phyloP scores from a whole-genome alignment of 2,113 vertebrate genomes.

The Forbesichthys papilliferus region DNA sequence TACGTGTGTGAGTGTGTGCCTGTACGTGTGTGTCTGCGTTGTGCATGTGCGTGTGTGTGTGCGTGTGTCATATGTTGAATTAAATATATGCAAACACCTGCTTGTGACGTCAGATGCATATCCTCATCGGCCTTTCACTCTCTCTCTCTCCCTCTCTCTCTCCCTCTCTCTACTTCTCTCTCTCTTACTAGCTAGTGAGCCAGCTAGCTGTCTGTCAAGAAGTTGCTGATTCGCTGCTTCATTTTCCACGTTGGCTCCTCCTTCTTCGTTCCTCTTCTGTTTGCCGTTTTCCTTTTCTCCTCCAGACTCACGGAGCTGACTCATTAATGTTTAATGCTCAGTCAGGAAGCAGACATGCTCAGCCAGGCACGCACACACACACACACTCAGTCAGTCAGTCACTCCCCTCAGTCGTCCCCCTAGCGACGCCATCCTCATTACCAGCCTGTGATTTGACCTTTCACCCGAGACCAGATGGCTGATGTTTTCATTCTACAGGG shows the following conservation, averaged over 20 bases:
- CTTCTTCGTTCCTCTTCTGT: neutral
- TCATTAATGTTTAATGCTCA: slow-evolving; percentile 77
- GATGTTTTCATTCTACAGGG: slow-evolving; percentile 68
- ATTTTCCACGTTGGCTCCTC: slow-evolving; percentile 11
- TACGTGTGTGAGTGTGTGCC: slow-evolving; percentile 9
- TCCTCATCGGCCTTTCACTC: neutral
- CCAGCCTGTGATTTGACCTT: slow-evolving; percentile 73
- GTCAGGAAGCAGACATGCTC: slow-evolving; percentile 70
- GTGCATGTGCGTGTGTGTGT: neutral
- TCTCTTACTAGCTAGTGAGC: slow-evolving; percentile 33
- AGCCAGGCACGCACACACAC: slow-evolving; percentile 7
- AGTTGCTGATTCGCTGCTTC: neutral
- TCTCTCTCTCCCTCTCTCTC: neutral
- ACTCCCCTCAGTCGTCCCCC: slow-evolving; percentile 57
- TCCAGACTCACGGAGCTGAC: slow-evolving; percentile 52
- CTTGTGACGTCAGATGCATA: neutral
- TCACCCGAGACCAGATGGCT: slow-evolving; percentile 73
- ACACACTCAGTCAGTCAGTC: neutral
- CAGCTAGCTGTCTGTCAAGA: slow-evolving; percentile 10
- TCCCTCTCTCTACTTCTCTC: slow-evolving; percentile 15
- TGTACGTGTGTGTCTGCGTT: slow-evolving; percentile 5
- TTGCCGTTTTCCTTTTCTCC: neutral
- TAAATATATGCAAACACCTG: slow-evolving; percentile 12
- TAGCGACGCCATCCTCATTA: slow-evolving; percentile 75
- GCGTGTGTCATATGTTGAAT: slow-evolving; percentile 4